phyloP scores from a whole-genome alignment of 2,888 invertebrate genomes.

The Drosophila multiciliata region DNA sequence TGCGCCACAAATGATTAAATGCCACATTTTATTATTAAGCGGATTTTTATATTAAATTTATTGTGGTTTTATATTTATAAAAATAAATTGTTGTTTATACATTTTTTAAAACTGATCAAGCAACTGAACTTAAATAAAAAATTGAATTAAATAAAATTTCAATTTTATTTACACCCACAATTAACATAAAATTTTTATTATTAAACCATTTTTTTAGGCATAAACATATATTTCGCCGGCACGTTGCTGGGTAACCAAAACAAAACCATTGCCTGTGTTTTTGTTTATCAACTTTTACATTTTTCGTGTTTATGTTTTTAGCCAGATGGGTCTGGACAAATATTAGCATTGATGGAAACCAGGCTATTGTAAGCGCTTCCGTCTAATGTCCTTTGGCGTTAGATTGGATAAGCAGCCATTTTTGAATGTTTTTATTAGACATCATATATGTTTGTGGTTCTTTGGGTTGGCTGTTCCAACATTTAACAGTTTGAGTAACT shows the following conservation, averaged over 20 bases:
- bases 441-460: not conserved
- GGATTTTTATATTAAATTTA: not conserved
- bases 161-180: not conserved
- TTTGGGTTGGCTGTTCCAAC: conserved; percentile 14
- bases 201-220: not conserved
- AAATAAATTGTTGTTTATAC: not conserved
- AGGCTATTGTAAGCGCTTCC: not conserved
- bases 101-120: not conserved
- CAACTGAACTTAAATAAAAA: not conserved
- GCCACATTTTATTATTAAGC: not conserved
- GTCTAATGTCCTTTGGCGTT: conserved; percentile 29
- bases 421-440: conserved; percentile 44
- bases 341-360: conserved; percentile 31
- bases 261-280: conserved; percentile 2
- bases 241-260: conserved; percentile 36
- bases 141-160: not conserved
- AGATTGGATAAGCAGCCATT: conserved; percentile 46
- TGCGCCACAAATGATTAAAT: not conserved
- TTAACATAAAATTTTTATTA: not conserved
- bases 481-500: conserved; percentile 42
- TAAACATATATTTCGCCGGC: not conserved
- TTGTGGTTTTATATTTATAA: not conserved
- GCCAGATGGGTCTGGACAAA: conserved; percentile 18
- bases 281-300: not conserved
- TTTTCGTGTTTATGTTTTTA: conserved; percentile 6